Evolutionary conservation across 2,888 invertebrate species (phyloP).

Genomic region (Erebia palarica): DNA sequence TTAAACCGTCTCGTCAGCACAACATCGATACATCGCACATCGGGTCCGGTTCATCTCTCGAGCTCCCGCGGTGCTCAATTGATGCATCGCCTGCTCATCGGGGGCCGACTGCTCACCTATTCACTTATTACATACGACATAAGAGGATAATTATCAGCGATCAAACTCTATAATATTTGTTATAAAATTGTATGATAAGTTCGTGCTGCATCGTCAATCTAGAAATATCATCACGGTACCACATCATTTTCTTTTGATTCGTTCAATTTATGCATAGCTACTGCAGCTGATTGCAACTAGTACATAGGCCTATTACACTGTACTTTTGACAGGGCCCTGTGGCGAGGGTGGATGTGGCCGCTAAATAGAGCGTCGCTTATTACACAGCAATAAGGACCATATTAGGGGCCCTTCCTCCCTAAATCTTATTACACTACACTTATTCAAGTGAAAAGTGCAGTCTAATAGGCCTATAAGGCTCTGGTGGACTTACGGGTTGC

Average conservation of each 20-base stretch:
- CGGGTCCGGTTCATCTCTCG: slow-evolving; percentile 15
- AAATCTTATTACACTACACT: too few species aligned
- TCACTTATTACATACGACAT: slow-evolving; percentile 46
- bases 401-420: too few species aligned
- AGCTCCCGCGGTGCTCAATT: slow-evolving; percentile 73
- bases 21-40: slow-evolving; percentile 36
- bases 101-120: slow-evolving; percentile 43
- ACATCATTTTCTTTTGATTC: neutral
- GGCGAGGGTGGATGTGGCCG: too few species aligned
- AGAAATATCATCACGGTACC: neutral
- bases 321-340: too few species aligned
- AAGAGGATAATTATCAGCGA: slow-evolving; percentile 44
- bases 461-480: too few species aligned
- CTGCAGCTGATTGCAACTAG: too few species aligned
- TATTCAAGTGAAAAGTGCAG: too few species aligned
- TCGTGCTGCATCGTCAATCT: slow-evolving; percentile 20
- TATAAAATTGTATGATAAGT: slow-evolving; percentile 30
- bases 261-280: too few species aligned
- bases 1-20: slow-evolving; percentile 26
- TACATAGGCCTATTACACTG: too few species aligned
- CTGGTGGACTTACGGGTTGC: too few species aligned
- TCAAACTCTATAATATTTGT: slow-evolving; percentile 32
- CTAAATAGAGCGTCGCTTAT: too few species aligned
- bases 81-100: slow-evolving; percentile 72
- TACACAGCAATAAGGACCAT: too few species aligned